phyloP scores from a whole-genome alignment of 2,888 invertebrate species.

The Plebejus anna region DNA sequence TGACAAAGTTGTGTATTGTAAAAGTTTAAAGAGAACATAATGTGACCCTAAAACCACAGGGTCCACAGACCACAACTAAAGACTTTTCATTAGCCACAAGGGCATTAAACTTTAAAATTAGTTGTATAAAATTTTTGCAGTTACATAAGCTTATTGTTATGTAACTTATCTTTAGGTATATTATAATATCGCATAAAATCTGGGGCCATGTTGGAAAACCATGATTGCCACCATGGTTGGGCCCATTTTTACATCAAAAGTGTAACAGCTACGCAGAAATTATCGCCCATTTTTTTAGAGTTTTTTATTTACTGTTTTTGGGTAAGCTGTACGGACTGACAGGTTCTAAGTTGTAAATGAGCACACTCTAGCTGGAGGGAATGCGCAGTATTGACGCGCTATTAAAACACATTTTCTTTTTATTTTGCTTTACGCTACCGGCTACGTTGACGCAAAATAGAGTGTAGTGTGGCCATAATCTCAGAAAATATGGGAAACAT shows the following conservation, averaged over 20 bases:
- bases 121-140: not conserved
- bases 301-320: too few species aligned
- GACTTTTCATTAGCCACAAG: not conserved
- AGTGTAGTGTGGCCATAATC: not conserved
- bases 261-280: too few species aligned
- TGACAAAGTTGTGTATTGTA: not conserved
- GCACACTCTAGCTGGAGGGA: not conserved
- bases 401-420: conserved; percentile 2
- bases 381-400: not conserved
- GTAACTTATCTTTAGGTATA: too few species aligned
- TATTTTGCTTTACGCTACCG: not conserved
- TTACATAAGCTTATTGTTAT: not conserved
- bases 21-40: not conserved
- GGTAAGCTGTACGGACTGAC: too few species aligned
- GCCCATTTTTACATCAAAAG: too few species aligned
- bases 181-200: not conserved
- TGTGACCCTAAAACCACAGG: not conserved
- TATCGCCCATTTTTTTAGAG: too few species aligned
- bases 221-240: not conserved
- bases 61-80: not conserved
- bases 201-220: not conserved
- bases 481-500: not conserved
- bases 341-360: not conserved
- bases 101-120: not conserved
- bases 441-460: not conserved